Evolutionary conservation across 2,113 vertebrate genomes (phyloP).

Genomic region (Bagarius yarrelli): DNA sequence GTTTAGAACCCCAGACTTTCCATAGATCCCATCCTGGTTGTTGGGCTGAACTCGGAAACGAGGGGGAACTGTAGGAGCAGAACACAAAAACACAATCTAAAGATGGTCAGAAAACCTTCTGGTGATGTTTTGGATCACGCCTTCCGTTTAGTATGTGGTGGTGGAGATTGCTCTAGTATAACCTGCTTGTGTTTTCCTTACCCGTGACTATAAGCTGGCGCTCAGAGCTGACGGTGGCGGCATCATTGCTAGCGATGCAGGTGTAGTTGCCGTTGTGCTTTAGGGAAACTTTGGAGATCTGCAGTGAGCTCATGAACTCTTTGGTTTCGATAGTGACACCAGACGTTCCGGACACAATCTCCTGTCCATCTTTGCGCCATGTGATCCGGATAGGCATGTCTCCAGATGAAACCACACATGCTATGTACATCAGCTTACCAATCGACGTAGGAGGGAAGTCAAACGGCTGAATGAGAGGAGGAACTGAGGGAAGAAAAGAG

Average conservation of each 20-base stretch:
- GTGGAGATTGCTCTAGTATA: not conserved
- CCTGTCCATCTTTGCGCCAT: constrained; percentile 96
- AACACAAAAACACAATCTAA: not conserved
- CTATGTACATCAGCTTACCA: constrained; percentile 96
- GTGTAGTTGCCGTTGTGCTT: constrained; percentile 99
- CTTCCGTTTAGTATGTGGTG: not conserved
- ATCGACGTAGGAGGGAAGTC: constrained; percentile 97
- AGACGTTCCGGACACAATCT: constrained; percentile 88
- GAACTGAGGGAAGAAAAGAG: constrained; percentile 72
- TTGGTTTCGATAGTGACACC: constrained; percentile 98
- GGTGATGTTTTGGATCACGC: not conserved
- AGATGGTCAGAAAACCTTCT: not conserved
- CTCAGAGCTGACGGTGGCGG: constrained; percentile 93
- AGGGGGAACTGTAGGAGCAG: constrained; percentile 82
- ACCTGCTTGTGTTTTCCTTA: constrained; percentile 64
- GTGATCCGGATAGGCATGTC: constrained; percentile 99
- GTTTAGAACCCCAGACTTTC: constrained; percentile 92
- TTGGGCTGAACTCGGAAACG: constrained; percentile 96
- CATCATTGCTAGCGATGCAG: constrained; percentile 95
- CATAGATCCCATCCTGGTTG: constrained; percentile 97
- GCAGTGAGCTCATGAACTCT: constrained; percentile 98
- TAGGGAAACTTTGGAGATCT: constrained; percentile 96
- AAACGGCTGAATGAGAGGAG: constrained; percentile 96
- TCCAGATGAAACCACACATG: constrained; percentile 95
- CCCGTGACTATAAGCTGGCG: constrained; percentile 95